Conservation (phyloP, 2,797 vertebrate genomes). For the Phataginus tricuspis region DNA sequence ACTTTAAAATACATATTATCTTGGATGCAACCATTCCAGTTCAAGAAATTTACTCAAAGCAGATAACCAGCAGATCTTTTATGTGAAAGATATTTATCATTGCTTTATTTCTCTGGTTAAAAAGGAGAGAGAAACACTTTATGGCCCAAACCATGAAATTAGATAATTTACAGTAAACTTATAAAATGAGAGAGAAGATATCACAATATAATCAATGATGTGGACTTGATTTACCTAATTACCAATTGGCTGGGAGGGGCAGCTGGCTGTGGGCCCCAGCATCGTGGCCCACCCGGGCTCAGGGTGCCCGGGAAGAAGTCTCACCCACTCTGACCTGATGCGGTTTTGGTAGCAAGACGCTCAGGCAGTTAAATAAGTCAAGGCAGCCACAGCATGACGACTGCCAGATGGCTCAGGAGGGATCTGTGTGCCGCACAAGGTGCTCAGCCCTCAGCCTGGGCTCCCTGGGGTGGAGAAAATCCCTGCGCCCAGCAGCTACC, state of each 20-base stretch:
- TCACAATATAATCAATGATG: background rate
- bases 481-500: background rate
- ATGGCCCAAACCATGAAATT: background rate
- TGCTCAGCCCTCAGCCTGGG: background rate
- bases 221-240: background rate
- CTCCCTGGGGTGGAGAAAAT: background rate
- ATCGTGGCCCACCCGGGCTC: background rate
- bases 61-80: background rate
- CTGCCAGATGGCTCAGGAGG: background rate
- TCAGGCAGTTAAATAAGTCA: background rate
- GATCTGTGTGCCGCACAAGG: background rate
- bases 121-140: background rate
- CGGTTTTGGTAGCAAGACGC: background rate
- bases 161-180: constrained; percentile 3
- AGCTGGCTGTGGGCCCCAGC: background rate
- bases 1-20: background rate
- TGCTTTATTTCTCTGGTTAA: background rate
- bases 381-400: background rate
- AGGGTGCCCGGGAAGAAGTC: background rate
- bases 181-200: background rate
- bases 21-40: background rate
- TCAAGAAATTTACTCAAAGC: constrained; percentile 17
- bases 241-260: background rate
- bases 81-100: background rate
- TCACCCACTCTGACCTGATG: background rate